Conservation (phyloP, 2,113 vertebrate species). For the Sinocyclocheilus maitianheensis region DNA sequence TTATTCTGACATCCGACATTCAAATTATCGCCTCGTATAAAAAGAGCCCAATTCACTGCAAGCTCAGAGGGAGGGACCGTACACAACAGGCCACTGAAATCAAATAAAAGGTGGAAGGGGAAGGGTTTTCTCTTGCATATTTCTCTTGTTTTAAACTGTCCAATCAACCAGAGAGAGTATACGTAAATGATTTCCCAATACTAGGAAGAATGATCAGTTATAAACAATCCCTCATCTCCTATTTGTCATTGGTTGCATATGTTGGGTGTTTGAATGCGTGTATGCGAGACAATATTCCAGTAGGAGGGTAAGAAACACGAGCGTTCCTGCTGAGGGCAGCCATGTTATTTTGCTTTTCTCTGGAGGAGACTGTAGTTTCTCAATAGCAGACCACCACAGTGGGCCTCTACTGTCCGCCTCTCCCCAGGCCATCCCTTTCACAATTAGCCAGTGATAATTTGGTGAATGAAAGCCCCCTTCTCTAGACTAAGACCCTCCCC, state of each 20-base stretch:
- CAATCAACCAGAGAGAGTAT: background rate
- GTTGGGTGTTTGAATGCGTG: background rate
- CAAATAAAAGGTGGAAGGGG: background rate
- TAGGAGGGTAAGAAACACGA: constrained; percentile 42
- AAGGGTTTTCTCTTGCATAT: background rate
- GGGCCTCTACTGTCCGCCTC: constrained; percentile 63
- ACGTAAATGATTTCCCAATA: background rate
- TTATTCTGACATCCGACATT: constrained; percentile 63
- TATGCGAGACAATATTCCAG: constrained; percentile 19
- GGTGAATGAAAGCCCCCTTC: constrained; percentile 68
- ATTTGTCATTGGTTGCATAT: background rate
- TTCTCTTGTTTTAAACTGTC: background rate
- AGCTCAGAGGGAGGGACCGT: constrained; percentile 56
- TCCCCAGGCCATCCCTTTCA: constrained; percentile 72
- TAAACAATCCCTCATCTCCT: background rate
- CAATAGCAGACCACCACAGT: constrained; percentile 53
- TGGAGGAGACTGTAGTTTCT: constrained; percentile 9
- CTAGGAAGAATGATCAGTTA: background rate
- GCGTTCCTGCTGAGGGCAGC: constrained; percentile 63
- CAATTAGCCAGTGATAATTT: constrained; percentile 77
- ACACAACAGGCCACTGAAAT: constrained; percentile 4
- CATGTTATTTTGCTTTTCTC: constrained; percentile 61
- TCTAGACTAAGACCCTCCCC: constrained; percentile 45
- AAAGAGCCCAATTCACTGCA: constrained; percentile 56
- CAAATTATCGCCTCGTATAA: constrained; percentile 69